Percentiles rank a stretch among this genome's conserved stretches.
Conservation (phyloP, 2,797 vertebrate genomes). For the Centropyge bicolor region DNA sequence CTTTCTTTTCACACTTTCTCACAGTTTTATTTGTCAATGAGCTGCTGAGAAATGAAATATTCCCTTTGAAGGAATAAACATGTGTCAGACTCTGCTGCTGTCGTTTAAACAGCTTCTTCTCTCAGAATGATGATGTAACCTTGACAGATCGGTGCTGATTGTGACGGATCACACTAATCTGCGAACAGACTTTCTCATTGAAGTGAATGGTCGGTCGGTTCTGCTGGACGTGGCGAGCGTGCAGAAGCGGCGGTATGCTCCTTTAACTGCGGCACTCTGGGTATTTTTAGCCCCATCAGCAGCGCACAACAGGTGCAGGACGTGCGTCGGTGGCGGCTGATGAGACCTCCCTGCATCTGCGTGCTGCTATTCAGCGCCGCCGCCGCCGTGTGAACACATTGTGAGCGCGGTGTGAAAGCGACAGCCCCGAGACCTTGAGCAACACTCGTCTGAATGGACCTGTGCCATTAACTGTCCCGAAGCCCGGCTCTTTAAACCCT, state of each 20-base stretch:
- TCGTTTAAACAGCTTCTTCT: no score
- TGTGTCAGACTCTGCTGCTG: no score
- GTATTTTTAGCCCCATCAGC: conserved; percentile 58
- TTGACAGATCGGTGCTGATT: no score
- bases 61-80: not conserved
- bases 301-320: conserved; percentile 70
- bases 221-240: not conserved
- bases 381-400: conserved; percentile 71
- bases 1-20: not conserved
- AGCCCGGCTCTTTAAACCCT: conserved; percentile 71
- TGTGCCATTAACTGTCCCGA: conserved; percentile 71
- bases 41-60: not conserved
- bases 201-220: not conserved
- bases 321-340: conserved; percentile 35
- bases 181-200: no score
- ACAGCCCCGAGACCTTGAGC: conserved; percentile 78
- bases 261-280: conserved; percentile 28
- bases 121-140: no score
- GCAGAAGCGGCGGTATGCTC: conserved; percentile 33
- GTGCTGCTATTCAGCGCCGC: conserved; percentile 62
- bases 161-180: no score
- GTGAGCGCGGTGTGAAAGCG: conserved; percentile 76
- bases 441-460: conserved; percentile 76
- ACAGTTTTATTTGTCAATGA: not conserved
- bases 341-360: conserved; percentile 72